Base-by-base conservation (phyloP, 2,797 vertebrate species). In the Phalanger gymnotis region DNA sequence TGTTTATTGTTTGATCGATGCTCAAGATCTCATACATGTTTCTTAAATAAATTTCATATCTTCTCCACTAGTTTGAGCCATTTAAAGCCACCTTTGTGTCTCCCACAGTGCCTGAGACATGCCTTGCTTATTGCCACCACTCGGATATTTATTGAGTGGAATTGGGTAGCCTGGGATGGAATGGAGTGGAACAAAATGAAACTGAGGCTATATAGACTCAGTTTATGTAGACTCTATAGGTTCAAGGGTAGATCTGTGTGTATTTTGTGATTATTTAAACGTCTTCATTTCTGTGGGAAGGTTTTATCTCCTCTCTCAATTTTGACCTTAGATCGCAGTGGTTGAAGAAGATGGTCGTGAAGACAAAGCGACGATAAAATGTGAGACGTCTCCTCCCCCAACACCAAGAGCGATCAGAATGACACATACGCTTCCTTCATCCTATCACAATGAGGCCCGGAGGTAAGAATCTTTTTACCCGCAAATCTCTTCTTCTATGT, bases 361-460 rank as follows among this genome's bases (percentile, higher is more conserved):
- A 98, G 99, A 99, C 98, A 99, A 99, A 99, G 99, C 99, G 96
- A 99, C 99, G 92, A 99, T 99, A 98, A 99, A 99, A 98, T 99
- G 99, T 98, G 99, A 99, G 99, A 99, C 99, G 4, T 99, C 99
- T 90, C 99, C 99, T 90, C 99, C 99, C 91, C 97, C 99, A 2
- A 99, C 99, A 28, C 99, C 99, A 3, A 99, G 99, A 98, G 99
- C 99, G 34, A 98, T 99, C 96, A 99, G 99, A 97, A 99, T 99
- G 99, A 99, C 99, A 91, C 99, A 99, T 98, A 99, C 99, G 90
- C 99, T 99, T 98, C 99, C 99, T 95, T 99, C 99, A 97, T 99
- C 99, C 47, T 99, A 99, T 97, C 99, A 99, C 98, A 99, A 99
- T 0, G 99, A 99, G 90, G 98, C 99, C 95, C 99, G 99, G 97